Percentiles rank a stretch among this genome's conserved stretches.
Conservation (phyloP, 2,113 vertebrate species). For the Dicerorhinus sumatrensis region DNA sequence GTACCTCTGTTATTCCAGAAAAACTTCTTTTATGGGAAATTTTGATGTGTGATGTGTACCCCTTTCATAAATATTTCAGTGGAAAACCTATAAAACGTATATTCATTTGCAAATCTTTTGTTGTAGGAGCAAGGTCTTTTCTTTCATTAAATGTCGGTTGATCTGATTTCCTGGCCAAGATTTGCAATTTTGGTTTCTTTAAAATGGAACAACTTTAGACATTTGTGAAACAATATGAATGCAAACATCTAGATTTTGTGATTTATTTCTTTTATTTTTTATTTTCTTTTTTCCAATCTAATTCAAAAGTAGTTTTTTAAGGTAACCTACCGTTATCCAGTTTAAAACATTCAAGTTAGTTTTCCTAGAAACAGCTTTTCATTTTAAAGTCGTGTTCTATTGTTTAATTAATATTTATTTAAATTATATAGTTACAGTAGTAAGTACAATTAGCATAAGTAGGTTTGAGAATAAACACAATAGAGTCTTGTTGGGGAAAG, state of each 20-base stretch:
- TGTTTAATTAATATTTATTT: constrained; percentile 18
- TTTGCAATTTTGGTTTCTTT: constrained; percentile 46
- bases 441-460: constrained; percentile 5
- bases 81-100: not conserved
- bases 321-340: not conserved
- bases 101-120: not conserved
- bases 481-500: not conserved
- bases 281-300: not conserved
- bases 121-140: not conserved
- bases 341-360: constrained; percentile 15
- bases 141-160: not conserved
- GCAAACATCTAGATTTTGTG: not conserved
- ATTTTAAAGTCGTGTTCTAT: not conserved
- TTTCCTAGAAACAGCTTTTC: constrained; percentile 36
- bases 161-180: not conserved
- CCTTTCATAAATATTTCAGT: constrained; percentile 31
- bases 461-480: constrained; percentile 10
- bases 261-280: not conserved
- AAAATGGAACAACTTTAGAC: not conserved
- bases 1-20: not conserved
- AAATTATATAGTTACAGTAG: not conserved
- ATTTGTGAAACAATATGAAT: constrained; percentile 13
- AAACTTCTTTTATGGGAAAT: not conserved
- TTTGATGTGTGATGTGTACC: not conserved
- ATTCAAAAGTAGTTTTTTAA: not conserved